Base-by-base conservation (phyloP, 2,888 invertebrate genomes). In the Coelinius sp. region DNA sequence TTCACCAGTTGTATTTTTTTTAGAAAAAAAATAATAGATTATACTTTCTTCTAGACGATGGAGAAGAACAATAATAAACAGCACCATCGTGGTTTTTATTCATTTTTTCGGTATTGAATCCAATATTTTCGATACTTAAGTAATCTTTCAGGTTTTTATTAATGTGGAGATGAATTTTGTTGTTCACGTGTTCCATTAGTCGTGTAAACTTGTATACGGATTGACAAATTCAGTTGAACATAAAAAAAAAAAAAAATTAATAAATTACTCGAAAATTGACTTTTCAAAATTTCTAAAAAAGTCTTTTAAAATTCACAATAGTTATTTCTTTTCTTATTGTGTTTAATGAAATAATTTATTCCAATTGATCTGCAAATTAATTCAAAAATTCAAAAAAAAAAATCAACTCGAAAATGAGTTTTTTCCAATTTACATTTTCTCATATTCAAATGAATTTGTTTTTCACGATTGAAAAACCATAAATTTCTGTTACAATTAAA, bases 11-110 rank as follows among this genome's bases (percentile, higher is more conserved):
- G 27, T 31, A 67, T 71, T 75, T 73, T 66, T 71, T 75, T 76
- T 72, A 84, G 84, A 84, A 85, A 76, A 85, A 85, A 86, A 83
- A 83, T 85, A 86, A n/a, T n/a, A n/a, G n/a, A n/a, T n/a, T 83
- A 85, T 84, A 83, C 84, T 84, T 80, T 75, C 71, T 76, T 77
- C 82, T 82, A 80, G 80, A 80, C 79, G 81, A 81, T 81, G 81
- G 82, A 81, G 83, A 83, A 82, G 68, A 74, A 78, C 63, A 75
- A 76, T 63, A 70, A 74, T 73, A 83, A 85, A 84, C 84, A 85
- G 84, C 83, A 84, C 84, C 83, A 82, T 85, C 81, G 80, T 80
- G 79, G 76, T 80, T 76, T n/a, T 35, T 20, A 70, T 35, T 63
- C 41, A 63, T 63, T 63, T 38, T 2, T 6, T n/a, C n/a, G n/a